A percentile compares a stretch with the other conserved stretches of the same genome.
Conservation (phyloP, 30 jellyfish, hydroid and myxozoan genomes). For the Aurelia sp. region DNA sequence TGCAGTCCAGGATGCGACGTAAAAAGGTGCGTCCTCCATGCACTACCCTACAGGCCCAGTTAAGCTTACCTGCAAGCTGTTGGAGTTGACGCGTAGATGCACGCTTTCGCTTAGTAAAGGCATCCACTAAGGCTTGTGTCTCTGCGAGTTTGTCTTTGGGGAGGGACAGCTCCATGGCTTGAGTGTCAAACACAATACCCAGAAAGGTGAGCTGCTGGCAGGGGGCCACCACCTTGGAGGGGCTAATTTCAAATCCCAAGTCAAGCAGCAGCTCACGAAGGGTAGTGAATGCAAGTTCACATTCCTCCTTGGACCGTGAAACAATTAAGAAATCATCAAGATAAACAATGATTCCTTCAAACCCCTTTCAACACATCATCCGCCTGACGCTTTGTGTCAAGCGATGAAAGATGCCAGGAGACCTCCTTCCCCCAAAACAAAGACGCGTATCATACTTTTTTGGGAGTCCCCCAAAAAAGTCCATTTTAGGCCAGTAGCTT, state of each 20-base stretch:
- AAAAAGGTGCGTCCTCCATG: too few relatives aligned
- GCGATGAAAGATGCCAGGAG: too few relatives aligned
- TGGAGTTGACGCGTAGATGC: background rate
- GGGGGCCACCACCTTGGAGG: background rate
- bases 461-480: too few relatives aligned
- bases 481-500: too few relatives aligned
- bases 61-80: background rate
- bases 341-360: background rate
- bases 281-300: conserved; percentile 3
- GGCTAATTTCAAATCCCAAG: background rate
- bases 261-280: background rate
- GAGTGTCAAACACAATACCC: too few relatives aligned
- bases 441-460: too few relatives aligned
- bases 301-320: background rate
- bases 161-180: background rate
- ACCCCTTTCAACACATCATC: too few relatives aligned
- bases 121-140: background rate
- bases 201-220: background rate
- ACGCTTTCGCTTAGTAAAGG: background rate
- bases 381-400: too few relatives aligned
- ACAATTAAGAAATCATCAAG: background rate
- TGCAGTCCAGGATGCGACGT: too few relatives aligned
- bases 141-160: background rate
- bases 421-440: too few relatives aligned
- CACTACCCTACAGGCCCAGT: too few relatives aligned